A percentile compares a stretch with the other conserved stretches of the same genome.
Evolutionary conservation across 2,888 invertebrate genomes (phyloP).

Genomic region (Eledona agricola): DNA sequence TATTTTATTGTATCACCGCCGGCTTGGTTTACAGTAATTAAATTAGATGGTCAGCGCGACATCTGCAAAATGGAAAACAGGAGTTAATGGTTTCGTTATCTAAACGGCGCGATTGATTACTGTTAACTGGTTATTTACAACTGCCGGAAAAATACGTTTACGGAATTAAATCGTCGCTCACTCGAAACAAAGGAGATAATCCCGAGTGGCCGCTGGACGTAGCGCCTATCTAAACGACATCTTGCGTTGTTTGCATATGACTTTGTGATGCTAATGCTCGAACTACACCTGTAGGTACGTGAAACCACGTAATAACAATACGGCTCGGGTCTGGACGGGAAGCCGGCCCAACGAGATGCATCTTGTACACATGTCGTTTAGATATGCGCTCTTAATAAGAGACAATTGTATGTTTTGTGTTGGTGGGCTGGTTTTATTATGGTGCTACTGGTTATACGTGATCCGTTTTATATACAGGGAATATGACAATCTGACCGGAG

Average conservation of each 20-base stretch:
- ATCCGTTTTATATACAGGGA: conserved; percentile 44
- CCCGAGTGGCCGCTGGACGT: conserved; percentile 4
- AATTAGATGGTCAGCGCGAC: conserved; percentile 53
- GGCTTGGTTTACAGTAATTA: conserved; percentile 52
- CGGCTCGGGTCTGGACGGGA: conserved; percentile 34
- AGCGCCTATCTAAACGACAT: conserved; percentile 54
- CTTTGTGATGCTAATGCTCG: conserved; percentile 56
- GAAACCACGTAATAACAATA: conserved; percentile 52
- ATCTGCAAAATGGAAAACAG: conserved; percentile 53
- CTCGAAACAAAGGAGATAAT: conserved; percentile 13
- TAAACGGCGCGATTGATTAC: conserved; percentile 32
- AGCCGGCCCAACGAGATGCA: conserved; percentile 44
- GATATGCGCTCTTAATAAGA: conserved; percentile 56
- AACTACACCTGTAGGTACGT: conserved; percentile 56
- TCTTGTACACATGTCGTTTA: conserved; percentile 56
- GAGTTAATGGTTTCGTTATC: conserved; percentile 44
- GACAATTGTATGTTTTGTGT: conserved; percentile 54
- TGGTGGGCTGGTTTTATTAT: conserved; percentile 50
- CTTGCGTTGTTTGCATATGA: conserved; percentile 52
- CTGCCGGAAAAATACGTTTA: conserved; percentile 14
- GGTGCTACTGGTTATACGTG: conserved; percentile 49
- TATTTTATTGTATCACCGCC: conserved; percentile 51
- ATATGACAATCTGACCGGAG: conserved; percentile 35
- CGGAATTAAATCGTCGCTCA: no score
- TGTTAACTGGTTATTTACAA: conserved; percentile 34